Conservation (phyloP, 2,797 vertebrate species). For the Manis crassicaudata region DNA sequence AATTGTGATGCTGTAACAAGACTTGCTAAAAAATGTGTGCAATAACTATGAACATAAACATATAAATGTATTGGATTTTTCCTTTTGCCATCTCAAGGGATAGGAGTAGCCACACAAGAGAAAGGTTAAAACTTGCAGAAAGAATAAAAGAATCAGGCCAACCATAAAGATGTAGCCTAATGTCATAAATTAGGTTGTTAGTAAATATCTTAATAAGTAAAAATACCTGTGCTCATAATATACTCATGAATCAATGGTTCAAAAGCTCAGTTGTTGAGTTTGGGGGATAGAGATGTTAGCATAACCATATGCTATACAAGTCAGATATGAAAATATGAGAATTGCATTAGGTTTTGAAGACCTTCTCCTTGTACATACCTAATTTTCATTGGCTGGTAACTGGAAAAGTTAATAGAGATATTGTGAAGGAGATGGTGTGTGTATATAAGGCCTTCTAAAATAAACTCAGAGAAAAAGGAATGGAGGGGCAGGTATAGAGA, state of each 20-base stretch:
- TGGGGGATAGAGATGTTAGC: not conserved
- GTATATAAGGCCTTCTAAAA: not conserved
- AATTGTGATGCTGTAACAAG: constrained; percentile 58
- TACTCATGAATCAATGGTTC: not conserved
- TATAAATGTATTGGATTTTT: constrained; percentile 53
- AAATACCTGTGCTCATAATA: not conserved
- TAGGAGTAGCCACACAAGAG: not conserved
- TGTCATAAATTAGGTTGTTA: not conserved
- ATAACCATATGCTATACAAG: not conserved
- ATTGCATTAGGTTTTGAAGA: not conserved
- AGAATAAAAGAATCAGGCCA: not conserved
- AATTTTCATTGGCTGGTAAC: not conserved
- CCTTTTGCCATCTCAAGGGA: constrained; percentile 23
- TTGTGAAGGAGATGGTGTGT: not conserved
- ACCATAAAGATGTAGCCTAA: not conserved
- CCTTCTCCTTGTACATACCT: not conserved
- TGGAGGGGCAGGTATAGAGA: not conserved
- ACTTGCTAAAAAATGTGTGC: constrained; percentile 72
- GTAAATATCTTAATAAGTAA: not conserved
- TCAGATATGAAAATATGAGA: not conserved
- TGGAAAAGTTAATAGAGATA: not conserved
- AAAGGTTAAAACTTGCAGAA: not conserved
- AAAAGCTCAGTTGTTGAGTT: not conserved
- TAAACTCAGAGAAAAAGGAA: not conserved
- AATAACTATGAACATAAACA: constrained; percentile 80